Conservation (phyloP, 2,888 invertebrate species). For the Mystacides longicornis region DNA sequence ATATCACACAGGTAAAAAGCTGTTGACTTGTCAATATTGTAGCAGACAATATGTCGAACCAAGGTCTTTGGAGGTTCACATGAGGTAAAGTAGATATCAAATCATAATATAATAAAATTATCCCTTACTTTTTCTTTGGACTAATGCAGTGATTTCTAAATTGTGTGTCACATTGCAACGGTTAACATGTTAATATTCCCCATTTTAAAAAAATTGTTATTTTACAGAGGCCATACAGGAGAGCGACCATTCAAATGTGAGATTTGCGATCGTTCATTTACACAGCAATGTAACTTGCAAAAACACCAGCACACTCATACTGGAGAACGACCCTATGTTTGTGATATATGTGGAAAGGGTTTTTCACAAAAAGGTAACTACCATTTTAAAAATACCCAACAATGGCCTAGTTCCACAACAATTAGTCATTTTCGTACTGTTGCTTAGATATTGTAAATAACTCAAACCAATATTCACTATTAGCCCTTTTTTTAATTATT, state of each 20-base stretch:
- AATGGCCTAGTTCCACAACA: too few relatives aligned
- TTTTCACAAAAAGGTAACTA: slow-evolving; percentile 7
- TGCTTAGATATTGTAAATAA: not conserved
- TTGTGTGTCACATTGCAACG: not conserved
- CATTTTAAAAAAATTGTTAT: not conserved
- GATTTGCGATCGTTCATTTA: slow-evolving; percentile 31
- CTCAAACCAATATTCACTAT: not conserved
- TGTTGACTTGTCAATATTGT: slow-evolving; percentile 40
- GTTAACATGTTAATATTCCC: not conserved
- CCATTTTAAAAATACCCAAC: too few relatives aligned
- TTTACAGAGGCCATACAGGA: slow-evolving; percentile 20
- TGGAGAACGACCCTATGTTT: slow-evolving; percentile 38
- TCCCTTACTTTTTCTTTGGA: not conserved
- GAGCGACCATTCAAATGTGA: slow-evolving; percentile 23
- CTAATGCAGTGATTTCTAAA: not conserved
- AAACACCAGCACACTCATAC: slow-evolving; percentile 41
- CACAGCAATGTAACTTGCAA: slow-evolving; percentile 40
- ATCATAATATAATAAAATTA: not conserved
- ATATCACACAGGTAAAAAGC: slow-evolving; percentile 44
- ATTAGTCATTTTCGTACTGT: too few relatives aligned
- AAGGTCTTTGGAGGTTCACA: slow-evolving; percentile 27
- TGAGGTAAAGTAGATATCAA: slow-evolving; percentile 7
- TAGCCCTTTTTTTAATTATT: not conserved
- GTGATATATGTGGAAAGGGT: slow-evolving; percentile 30
- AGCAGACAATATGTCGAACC: slow-evolving; percentile 43